These are phyloP conservation scores for Dicranocentrus wangi DNA, from an alignment of 2,888 invertebrate genomes.

Conservation along the genomic window DNA sequence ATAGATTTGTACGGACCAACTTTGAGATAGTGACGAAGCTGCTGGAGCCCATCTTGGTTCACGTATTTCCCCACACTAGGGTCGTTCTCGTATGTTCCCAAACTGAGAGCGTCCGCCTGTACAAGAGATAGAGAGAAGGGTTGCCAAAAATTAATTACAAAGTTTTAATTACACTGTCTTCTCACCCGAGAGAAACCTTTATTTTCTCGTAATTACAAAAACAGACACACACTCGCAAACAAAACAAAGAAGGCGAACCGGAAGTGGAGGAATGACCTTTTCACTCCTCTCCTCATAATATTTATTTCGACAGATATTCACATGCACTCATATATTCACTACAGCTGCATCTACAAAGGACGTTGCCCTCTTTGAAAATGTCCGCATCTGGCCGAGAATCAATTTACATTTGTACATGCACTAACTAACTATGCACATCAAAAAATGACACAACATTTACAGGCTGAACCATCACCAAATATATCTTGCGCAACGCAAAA, in stretches of 20 bases:
- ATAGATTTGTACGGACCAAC: constrained; percentile 70
- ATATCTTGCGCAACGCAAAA: no score
- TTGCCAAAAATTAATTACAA: constrained; percentile 27
- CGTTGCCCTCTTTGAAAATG: no score
- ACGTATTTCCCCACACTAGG: constrained; percentile 73
- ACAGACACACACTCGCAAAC: neutral
- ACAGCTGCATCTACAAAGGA: no score
- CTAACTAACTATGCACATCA: no score
- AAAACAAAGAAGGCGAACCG: neutral
- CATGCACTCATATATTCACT: neutral
- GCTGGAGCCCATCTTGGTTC: constrained; percentile 73
- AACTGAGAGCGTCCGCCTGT: constrained; percentile 69
- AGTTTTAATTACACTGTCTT: constrained; percentile 25
- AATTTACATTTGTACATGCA: no score
- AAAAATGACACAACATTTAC: no score
- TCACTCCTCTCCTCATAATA: no score
- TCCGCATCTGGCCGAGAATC: no score
- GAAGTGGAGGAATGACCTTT: constrained; percentile 6
- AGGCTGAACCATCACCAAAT: no score
- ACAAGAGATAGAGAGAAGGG: constrained; percentile 28
- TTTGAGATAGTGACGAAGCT: constrained; percentile 72
- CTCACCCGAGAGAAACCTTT: neutral
- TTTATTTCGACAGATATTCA: neutral
- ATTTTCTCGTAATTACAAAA: constrained; percentile 9
- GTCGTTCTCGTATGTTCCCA: constrained; percentile 72